Evolutionary conservation across 2,113 vertebrate genomes (phyloP), one percentile per base, ranked within the genome.

Genomic region (Hymenochirus boettgeri): DNA sequence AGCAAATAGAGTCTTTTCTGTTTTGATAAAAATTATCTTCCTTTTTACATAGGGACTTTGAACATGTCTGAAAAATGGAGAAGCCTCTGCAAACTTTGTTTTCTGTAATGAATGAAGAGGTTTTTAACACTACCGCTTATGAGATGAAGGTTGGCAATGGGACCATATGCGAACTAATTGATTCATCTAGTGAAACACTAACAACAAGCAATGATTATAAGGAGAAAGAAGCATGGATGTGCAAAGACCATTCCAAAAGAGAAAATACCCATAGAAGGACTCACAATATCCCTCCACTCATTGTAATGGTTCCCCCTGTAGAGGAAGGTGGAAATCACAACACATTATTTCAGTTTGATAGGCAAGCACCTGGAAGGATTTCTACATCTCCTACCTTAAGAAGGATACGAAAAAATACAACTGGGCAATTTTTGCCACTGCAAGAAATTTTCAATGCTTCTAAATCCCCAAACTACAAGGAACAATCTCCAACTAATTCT

Each of bases 301-400:
- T 23, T 1, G 8, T 7, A 26, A 79, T 77, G 2, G 60, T 70
- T 22, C 82, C 80, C 7, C 17, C 73, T 1, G 65, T 70, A 22
- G 82, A 89, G 12, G 2, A 2, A 0, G 33, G 37, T 3, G 72
- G 73, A 50, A 79, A 65, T 62, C 73, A 69, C 1, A 72, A 69
- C 0, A 72, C 69, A 0, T 71, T 83, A 1, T 87, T 88, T 65
- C 90, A 90, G 67, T 99, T 97, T 59, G 71, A 93, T 50, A 83
- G 85, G 1, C 88, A 92, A 10, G 92, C 90, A 5, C 86, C 80
- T 0, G 87, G 77, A 12, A 86, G 89, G 52, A 92, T 97, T 77
- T 93, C 91, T 31, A 96, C 88, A 1, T 95, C 91, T 35, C 91
- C 92, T 19, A 94, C 90, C 3, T 53, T 93, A 62, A 88, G 92